Evolutionary conservation across 2,888 invertebrate genomes (phyloP).

Genomic region (Napeogenes sylphis): DNA sequence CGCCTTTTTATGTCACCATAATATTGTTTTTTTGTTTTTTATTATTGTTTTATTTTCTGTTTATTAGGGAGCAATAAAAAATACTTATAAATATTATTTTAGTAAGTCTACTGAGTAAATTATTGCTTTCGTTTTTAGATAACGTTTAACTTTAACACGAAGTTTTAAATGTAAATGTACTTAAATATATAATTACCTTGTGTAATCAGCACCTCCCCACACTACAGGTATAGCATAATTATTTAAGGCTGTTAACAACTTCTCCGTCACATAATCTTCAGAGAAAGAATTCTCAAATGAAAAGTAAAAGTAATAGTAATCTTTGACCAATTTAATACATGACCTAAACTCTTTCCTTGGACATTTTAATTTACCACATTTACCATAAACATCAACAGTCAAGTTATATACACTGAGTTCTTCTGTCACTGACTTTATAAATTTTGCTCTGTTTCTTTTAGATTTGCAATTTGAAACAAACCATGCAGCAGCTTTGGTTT

Average conservation of each 20-base stretch:
- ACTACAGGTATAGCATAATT: constrained; percentile 79
- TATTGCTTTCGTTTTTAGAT: too few species aligned
- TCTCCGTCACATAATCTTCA: constrained; percentile 44
- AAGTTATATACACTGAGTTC: constrained; percentile 31
- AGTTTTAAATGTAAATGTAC: too few species aligned
- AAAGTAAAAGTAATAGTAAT: constrained; percentile 42
- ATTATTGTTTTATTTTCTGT: too few species aligned
- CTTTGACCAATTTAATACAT: constrained; percentile 32
- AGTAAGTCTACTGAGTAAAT: too few species aligned
- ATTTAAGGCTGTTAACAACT: constrained; percentile 50
- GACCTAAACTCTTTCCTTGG: constrained; percentile 21
- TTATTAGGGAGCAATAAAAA: too few species aligned
- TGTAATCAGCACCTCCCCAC: constrained; percentile 79
- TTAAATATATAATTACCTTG: constrained; percentile 31
- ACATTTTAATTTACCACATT: constrained; percentile 36
- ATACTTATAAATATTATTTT: too few species aligned
- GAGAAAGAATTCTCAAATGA: constrained; percentile 42
- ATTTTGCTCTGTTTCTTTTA: constrained; percentile 31
- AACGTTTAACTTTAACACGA: too few species aligned
- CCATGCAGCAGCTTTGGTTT: constrained; percentile 42
- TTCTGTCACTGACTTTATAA: constrained; percentile 25
- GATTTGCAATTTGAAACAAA: constrained; percentile 41
- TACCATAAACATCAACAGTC: constrained; percentile 37
- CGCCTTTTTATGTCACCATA: too few species aligned
- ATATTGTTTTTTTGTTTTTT: too few species aligned